Base-by-base conservation (phyloP, 2,888 invertebrate species). In the Calameuta filiformis region DNA sequence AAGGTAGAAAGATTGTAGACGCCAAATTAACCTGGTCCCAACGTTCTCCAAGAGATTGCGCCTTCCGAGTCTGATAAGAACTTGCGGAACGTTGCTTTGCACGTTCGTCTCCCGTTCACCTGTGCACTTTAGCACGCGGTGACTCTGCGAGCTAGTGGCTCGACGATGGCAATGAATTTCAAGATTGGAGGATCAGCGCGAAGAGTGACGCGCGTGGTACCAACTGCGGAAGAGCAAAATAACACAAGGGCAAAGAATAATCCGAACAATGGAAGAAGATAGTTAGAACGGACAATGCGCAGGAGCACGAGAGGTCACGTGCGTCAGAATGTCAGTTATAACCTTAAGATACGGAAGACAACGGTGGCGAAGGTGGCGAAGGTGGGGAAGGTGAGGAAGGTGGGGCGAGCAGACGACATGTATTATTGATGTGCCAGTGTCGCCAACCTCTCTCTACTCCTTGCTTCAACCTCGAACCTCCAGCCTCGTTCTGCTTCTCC, bases 361-460 rank as follows among this genome's bases (percentile, higher is more conserved):
- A 35, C 69, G 73, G 73, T 75, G 73, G 69, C 71, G 76, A 75
- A 30, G 78, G 79, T 77, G 79, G 77, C n/a, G 76, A 79, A 77
- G 79, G 80, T 73, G 75, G 77, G 80, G 56, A 56, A 56, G 40
- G 40, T 23, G 15, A 9, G 23, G 23, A 56, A 56, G 56, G 81
- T 79, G 78, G 81, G 82, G 81, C 79, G 77, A 75, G 83, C 83
- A 86, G 84, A 85, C 84, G 84, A 85, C 86, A 89, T 88, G 87
- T 87, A 88, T 88, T 88, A 88, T 89, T 88, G 87, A 88, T 89
- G 87, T 81, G 84, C 83, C 85, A 81, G 83, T 86, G 85, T 86
- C 88, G 87, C 86, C 84, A 83, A 81, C 82, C 82, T 80, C 83
- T 78, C 84, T 80, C 76, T 73, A 68, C 73, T 69, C 75, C 77